Conservation (phyloP, 2,888 invertebrate genomes). For the Sisyra terminalis region DNA sequence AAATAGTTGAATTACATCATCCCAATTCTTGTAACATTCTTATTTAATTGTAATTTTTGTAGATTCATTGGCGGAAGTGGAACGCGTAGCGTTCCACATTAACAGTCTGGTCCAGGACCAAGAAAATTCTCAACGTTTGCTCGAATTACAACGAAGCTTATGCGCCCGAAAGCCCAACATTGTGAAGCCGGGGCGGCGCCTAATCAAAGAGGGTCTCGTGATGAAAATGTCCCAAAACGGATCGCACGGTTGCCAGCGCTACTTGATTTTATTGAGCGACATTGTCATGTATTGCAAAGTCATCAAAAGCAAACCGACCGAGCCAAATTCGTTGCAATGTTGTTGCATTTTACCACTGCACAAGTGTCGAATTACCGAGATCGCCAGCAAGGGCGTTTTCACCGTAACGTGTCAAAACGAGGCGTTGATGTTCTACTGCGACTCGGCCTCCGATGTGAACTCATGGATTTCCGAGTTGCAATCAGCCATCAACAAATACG, state of each 20-base stretch:
- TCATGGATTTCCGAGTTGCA: conserved; percentile 38
- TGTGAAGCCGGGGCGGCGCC: conserved; percentile 47
- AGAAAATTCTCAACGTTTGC: conserved; percentile 49
- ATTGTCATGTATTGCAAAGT: conserved; percentile 58
- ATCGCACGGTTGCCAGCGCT: conserved; percentile 30
- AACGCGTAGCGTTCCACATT: conserved; percentile 51
- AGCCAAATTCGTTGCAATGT: conserved; percentile 42
- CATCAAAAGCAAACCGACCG: conserved; percentile 32
- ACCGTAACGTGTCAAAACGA: conserved; percentile 41
- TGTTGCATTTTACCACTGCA: conserved; percentile 51
- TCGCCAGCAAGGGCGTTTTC: conserved; percentile 39
- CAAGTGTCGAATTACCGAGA: conserved; percentile 45
- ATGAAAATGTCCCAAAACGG: conserved; percentile 36
- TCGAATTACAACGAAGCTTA: conserved; percentile 48
- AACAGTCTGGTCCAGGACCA: conserved; percentile 56
- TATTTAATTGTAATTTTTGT: too few relatives aligned
- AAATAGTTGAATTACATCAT: too few relatives aligned
- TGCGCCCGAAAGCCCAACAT: conserved; percentile 42
- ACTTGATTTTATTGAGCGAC: conserved; percentile 55
- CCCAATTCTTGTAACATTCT: too few relatives aligned
- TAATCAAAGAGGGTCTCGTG: conserved; percentile 48
- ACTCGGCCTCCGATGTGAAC: conserved; percentile 32
- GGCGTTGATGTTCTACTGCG: conserved; percentile 36
- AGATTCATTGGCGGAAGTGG: conserved; percentile 50
- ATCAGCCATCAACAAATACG: conserved; percentile 35